phyloP scores from a whole-genome alignment of 2,888 invertebrate genomes.

The Panopea generosa region DNA sequence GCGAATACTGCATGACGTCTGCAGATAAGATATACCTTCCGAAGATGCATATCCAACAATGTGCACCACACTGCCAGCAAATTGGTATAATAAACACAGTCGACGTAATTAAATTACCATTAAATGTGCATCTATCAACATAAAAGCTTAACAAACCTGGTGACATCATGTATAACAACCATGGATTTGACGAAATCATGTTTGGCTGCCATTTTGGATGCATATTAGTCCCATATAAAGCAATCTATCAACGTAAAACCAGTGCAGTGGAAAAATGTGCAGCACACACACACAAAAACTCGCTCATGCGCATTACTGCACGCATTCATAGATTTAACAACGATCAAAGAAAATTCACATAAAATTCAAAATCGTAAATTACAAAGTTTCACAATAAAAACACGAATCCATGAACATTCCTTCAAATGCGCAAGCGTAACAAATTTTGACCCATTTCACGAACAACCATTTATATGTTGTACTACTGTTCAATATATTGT shows the following conservation, averaged over 20 bases:
- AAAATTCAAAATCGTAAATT: constrained; percentile 1
- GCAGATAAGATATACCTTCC: no score
- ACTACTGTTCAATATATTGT: not conserved
- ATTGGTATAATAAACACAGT: not conserved
- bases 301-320: constrained; percentile 40
- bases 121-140: constrained; percentile 7
- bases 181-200: constrained; percentile 52
- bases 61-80: not conserved
- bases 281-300: not conserved
- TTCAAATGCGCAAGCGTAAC: not conserved
- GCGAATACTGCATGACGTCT: no score
- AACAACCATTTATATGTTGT: not conserved
- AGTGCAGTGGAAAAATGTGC: constrained; percentile 29
- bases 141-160: constrained; percentile 42
- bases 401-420: not conserved
- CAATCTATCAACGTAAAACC: constrained; percentile 17
- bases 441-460: not conserved
- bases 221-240: constrained; percentile 27
- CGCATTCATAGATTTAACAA: not conserved
- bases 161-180: constrained; percentile 53
- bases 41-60: not conserved
- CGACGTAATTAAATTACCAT: not conserved
- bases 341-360: constrained; percentile 8
- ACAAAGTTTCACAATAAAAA: not conserved
- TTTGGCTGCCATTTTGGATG: constrained; percentile 58